Conservation (phyloP, 2,888 invertebrate genomes). For the Rhagium mordax region DNA sequence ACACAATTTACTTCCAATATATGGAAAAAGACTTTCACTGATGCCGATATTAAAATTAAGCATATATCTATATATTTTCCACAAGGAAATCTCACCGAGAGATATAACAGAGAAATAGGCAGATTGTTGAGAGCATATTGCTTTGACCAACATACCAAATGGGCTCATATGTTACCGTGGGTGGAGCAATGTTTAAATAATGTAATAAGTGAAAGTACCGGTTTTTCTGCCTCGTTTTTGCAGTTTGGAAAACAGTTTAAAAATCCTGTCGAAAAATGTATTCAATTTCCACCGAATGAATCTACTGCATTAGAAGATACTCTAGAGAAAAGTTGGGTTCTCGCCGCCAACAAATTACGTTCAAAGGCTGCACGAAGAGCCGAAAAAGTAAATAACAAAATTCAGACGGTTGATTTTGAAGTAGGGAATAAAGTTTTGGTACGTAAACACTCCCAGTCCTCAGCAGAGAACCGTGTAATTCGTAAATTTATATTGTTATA, state of each 20-base stretch:
- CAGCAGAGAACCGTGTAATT: background rate
- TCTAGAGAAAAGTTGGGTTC: constrained; percentile 9
- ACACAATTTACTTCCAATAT: background rate
- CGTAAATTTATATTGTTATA: background rate
- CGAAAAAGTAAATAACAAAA: background rate
- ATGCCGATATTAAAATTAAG: background rate
- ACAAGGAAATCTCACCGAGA: background rate
- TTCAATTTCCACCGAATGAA: background rate
- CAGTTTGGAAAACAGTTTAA: background rate
- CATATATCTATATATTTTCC: background rate
- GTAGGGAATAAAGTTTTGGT: constrained; percentile 1
- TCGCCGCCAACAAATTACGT: background rate
- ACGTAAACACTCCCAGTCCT: background rate
- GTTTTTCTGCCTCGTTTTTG: constrained; percentile 5
- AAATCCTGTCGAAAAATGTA: background rate
- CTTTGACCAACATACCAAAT: background rate
- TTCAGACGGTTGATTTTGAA: background rate
- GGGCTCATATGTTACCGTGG: background rate
- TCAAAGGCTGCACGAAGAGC: constrained; percentile 17
- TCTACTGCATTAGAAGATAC: background rate
- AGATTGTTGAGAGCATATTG: background rate
- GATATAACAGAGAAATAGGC: background rate
- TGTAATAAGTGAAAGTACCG: background rate
- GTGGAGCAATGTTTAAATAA: background rate
- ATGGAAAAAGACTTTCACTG: background rate